Evolutionary conservation across 2,888 invertebrate species (phyloP).

Genomic region (Nebria salina): DNA sequence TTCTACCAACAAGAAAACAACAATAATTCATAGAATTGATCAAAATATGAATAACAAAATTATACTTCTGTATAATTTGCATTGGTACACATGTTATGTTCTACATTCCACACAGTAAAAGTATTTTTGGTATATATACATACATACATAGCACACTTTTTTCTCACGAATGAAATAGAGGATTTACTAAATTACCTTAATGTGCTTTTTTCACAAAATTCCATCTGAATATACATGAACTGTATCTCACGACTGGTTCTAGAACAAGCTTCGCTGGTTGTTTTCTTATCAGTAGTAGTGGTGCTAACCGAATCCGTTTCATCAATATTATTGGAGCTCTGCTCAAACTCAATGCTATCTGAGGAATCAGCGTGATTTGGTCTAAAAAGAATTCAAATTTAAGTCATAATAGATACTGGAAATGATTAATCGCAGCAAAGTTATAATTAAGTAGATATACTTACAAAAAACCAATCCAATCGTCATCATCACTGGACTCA

Average conservation of each 20-base stretch:
- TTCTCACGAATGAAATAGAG: too few species aligned
- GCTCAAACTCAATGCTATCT: slow-evolving; percentile 73
- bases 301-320: slow-evolving; percentile 57
- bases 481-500: slow-evolving; percentile 68
- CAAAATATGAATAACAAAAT: too few species aligned
- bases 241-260: slow-evolving; percentile 63
- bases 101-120: background rate
- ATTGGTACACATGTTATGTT: too few species aligned
- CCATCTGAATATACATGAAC: slow-evolving; percentile 96
- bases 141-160: too few species aligned
- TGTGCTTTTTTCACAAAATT: slow-evolving; percentile 97
- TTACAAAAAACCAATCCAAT: slow-evolving; percentile 55
- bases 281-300: slow-evolving; percentile 45
- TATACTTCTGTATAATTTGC: too few species aligned
- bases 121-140: background rate
- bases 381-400: slow-evolving; percentile 35
- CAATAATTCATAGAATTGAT: background rate
- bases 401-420: slow-evolving; percentile 8
- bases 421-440: too few species aligned
- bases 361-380: slow-evolving; percentile 63
- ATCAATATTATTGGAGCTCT: slow-evolving; percentile 60
- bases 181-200: slow-evolving; percentile 63
- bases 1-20: slow-evolving; percentile 61
- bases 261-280: slow-evolving; percentile 34
- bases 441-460: too few species aligned